Evolutionary conservation across 2,113 vertebrate species (phyloP).

Genomic region (Chroicocephalus ridibundus): DNA sequence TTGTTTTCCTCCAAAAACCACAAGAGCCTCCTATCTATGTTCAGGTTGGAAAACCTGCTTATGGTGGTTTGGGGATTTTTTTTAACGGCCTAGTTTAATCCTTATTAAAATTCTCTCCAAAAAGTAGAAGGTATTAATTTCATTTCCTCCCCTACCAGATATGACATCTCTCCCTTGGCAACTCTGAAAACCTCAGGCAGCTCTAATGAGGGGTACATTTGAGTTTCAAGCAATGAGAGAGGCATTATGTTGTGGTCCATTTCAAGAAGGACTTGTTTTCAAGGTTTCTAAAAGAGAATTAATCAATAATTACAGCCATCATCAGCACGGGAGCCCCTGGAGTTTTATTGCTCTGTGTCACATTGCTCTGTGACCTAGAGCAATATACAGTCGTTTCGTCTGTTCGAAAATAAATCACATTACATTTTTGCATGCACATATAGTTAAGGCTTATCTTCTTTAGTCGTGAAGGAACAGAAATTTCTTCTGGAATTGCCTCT

Average conservation of each 20-base stretch:
- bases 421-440: conserved; percentile 10
- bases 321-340: neutral
- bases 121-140: conserved; percentile 3
- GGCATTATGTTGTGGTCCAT: neutral
- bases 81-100: neutral
- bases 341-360: neutral
- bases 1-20: neutral
- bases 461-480: neutral
- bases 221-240: neutral
- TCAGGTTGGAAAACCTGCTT: neutral
- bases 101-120: neutral
- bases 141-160: neutral
- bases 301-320: conserved; percentile 43
- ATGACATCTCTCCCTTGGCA: conserved; percentile 25
- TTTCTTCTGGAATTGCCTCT: conserved; percentile 46
- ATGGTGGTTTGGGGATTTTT: neutral
- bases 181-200: neutral
- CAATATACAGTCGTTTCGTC: neutral
- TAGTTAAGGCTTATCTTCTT: conserved; percentile 45
- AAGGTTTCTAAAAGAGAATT: neutral
- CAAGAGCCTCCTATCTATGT: neutral
- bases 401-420: conserved; percentile 39
- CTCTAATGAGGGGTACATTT: neutral
- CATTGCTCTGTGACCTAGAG: neutral
- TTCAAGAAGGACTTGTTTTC: neutral